Evolutionary conservation across 2,888 invertebrate genomes (phyloP), one percentile per base, ranked within the genome.

Genomic region (Hyppa rectilinea): DNA sequence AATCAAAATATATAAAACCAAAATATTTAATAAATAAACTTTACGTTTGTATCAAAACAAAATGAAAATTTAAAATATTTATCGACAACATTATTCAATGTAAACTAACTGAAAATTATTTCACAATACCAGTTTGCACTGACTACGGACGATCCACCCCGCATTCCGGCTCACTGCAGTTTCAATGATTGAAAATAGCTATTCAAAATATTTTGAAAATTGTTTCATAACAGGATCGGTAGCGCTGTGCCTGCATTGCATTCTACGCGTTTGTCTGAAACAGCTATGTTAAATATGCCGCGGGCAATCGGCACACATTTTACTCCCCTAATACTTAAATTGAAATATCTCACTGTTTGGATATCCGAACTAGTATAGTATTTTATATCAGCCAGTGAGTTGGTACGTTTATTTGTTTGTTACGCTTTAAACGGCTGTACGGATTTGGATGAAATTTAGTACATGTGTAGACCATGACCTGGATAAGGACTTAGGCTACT

Each of bases 201-300:
- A 96, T 95, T 95, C 95, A 95, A 96, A 96, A 95, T 93, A 95
- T 95, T 96, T 96, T 96, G 94, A 96, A 96, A 96, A 95, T 96
- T 94, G 94, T 95, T 96, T 94, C 93, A 94, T 94, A 95, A 93
- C 94, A 92, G 91, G 85, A 87, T 88, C 88, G 90, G 87, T 87
- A 88, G 87, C 87, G 89, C 87, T 88, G 87, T 87, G 89, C 87
- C 91, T 90, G 92, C 92, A 92, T 91, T 92, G 90, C 89, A 85
- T 86, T 86, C 85, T 87, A 88, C 89, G 87, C 87, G 87, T 90
- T 91, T 89, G 88, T 91, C 91, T 86, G 91, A 85, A 89, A 88
- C 87, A 89, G 89, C 88, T 90, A 94, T 93, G 91, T 87, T 82
- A 88, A 92, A 90, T 92, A 95, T 94, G 88, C 90, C 91, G 90